Conservation (phyloP, 2,797 vertebrate species). For the Gobio occitaniae region DNA sequence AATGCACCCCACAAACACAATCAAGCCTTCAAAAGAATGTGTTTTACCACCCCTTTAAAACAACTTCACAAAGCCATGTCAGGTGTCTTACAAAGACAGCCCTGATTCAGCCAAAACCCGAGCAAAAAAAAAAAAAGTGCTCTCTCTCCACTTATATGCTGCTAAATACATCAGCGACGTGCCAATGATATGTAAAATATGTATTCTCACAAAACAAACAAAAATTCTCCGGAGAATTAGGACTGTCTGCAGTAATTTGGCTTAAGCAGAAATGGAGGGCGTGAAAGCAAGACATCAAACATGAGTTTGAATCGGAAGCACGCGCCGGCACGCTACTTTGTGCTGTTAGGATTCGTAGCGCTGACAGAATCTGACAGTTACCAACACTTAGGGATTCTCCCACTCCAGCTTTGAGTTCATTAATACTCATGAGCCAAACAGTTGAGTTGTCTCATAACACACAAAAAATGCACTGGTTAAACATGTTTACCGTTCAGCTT, state of each 20-base stretch:
- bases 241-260: slow-evolving; percentile 76
- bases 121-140: slow-evolving; percentile 43
- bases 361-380: slow-evolving; percentile 79
- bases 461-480: slow-evolving; percentile 43
- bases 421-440: slow-evolving; percentile 71
- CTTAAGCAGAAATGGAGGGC: slow-evolving; percentile 68
- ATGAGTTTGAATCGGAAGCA: slow-evolving; percentile 72
- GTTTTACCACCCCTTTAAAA: too few relatives aligned
- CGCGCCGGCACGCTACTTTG: slow-evolving; percentile 49
- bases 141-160: slow-evolving; percentile 58
- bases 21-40: too few relatives aligned
- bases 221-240: slow-evolving; percentile 72
- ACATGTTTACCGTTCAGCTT: slow-evolving; percentile 55
- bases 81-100: slow-evolving; percentile 34
- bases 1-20: too few relatives aligned
- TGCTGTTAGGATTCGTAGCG: slow-evolving; percentile 69
- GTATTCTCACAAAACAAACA: slow-evolving; percentile 73
- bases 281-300: slow-evolving; percentile 78
- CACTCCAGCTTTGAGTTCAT: slow-evolving; percentile 76
- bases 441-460: slow-evolving; percentile 54
- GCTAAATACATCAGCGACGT: slow-evolving; percentile 68
- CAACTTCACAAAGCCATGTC: slow-evolving; percentile 35
- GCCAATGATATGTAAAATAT: slow-evolving; percentile 75
- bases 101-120: slow-evolving; percentile 46
- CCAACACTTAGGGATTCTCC: slow-evolving; percentile 79